Evolutionary conservation across 2,797 vertebrate genomes (phyloP).

Genomic region (Ciconia nigra): DNA sequence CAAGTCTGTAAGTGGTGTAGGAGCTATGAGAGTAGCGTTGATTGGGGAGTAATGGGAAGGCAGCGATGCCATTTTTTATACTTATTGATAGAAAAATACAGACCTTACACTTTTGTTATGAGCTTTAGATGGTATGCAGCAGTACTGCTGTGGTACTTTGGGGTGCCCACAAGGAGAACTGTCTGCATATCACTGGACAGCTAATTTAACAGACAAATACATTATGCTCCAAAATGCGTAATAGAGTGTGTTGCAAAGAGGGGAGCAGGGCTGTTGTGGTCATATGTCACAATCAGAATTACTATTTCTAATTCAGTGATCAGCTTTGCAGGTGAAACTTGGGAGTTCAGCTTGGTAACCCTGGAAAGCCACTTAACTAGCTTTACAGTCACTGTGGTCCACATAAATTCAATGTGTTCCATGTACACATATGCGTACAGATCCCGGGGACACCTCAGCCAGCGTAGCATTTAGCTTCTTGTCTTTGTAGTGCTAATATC

Average conservation of each 20-base stretch:
- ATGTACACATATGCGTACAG: rapidly evolving
- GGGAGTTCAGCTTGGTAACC: neutral
- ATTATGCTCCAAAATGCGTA: rapidly evolving
- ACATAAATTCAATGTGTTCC: rapidly evolving
- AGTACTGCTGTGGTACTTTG: rapidly evolving
- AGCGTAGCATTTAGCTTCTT: neutral
- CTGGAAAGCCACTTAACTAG: neutral
- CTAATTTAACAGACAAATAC: neutral
- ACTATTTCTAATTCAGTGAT: neutral
- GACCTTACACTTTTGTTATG: neutral
- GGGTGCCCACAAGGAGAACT: neutral
- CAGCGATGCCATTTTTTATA: neutral
- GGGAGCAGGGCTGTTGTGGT: neutral
- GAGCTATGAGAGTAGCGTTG: neutral
- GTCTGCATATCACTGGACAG: rapidly evolving
- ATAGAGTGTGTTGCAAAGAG: neutral
- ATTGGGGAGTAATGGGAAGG: neutral
- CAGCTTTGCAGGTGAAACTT: neutral
- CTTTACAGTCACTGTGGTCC: rapidly evolving
- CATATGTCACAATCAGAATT: neutral
- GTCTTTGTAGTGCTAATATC: neutral
- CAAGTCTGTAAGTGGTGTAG: neutral
- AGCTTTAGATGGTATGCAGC: neutral
- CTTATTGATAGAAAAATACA: neutral
- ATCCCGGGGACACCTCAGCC: neutral